Evolutionary conservation across 1,140 invertebrate genomes (phyloP).

Genomic region (Argopecten irradians): DNA sequence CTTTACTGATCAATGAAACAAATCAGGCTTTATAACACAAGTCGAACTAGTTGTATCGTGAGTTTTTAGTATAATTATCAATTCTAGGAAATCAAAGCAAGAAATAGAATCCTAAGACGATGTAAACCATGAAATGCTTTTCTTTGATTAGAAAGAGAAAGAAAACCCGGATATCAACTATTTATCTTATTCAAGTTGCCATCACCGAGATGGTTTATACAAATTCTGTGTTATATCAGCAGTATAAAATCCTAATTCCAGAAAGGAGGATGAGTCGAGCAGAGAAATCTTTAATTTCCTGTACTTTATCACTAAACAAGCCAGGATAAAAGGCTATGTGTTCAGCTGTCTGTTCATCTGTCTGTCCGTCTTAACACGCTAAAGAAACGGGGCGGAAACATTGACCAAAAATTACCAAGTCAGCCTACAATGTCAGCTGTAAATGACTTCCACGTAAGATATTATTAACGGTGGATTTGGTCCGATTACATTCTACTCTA

Average conservation of each 20-base stretch:
- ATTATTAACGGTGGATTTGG: background rate
- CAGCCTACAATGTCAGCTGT: background rate
- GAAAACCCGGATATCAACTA: background rate
- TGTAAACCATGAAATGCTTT: background rate
- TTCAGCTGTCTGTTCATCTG: background rate
- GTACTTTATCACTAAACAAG: background rate
- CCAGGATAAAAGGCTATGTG: background rate
- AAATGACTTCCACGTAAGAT: background rate
- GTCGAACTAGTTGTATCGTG: background rate
- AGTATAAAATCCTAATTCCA: background rate
- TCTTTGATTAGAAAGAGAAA: background rate
- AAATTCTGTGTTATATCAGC: background rate
- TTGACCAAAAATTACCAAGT: background rate
- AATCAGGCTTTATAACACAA: background rate
- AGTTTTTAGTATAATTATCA: background rate
- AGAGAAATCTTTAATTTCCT: constrained; percentile 18
- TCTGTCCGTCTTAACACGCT: too few species aligned
- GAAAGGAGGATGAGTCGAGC: background rate
- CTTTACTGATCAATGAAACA: constrained; percentile 2
- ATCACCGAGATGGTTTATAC: background rate
- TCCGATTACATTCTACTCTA: background rate
- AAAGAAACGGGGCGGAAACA: background rate
- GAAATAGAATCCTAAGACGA: background rate
- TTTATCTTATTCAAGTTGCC: background rate
- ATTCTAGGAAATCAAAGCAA: background rate